These are phyloP conservation scores for Agapornis canus DNA, from an alignment of 2,797 vertebrate species.

Conservation along the genomic window DNA sequence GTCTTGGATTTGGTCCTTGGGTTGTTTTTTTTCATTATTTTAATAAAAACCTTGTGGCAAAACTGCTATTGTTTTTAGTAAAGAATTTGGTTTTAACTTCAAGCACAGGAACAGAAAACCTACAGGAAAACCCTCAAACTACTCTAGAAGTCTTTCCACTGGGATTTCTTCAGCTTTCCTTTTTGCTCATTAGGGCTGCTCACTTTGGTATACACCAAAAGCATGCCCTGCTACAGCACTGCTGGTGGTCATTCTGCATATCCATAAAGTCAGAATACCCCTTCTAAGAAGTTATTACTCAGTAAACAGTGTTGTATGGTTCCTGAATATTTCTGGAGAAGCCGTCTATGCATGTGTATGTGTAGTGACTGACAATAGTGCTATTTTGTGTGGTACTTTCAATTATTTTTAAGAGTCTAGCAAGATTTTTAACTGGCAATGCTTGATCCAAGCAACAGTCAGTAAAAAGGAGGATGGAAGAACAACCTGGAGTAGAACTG, in stretches of 20 bases:
- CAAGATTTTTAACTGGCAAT: background rate
- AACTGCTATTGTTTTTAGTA: constrained; percentile 48
- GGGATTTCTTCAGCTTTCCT: background rate
- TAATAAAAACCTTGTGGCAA: constrained; percentile 42
- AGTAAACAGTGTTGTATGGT: background rate
- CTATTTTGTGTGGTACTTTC: background rate
- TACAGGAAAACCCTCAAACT: constrained; percentile 52
- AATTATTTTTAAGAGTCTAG: background rate
- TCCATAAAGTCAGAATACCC: background rate
- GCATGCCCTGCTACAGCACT: background rate
- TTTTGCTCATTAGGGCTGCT: background rate
- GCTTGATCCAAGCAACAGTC: too few species aligned
- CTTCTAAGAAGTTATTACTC: background rate
- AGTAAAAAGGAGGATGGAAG: background rate
- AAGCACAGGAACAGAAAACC: constrained; percentile 15
- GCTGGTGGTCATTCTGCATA: background rate
- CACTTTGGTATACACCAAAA: background rate
- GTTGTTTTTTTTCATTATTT: background rate
- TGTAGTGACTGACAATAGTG: background rate
- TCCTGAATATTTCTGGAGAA: background rate
- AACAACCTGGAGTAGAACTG: background rate
- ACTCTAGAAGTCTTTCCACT: background rate
- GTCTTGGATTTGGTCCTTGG: background rate
- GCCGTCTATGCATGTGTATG: rapidly evolving
- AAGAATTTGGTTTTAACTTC: constrained; percentile 19